phyloP scores from a whole-genome alignment of 1,140 invertebrate species.

The Muscidifurax raptorellus region DNA sequence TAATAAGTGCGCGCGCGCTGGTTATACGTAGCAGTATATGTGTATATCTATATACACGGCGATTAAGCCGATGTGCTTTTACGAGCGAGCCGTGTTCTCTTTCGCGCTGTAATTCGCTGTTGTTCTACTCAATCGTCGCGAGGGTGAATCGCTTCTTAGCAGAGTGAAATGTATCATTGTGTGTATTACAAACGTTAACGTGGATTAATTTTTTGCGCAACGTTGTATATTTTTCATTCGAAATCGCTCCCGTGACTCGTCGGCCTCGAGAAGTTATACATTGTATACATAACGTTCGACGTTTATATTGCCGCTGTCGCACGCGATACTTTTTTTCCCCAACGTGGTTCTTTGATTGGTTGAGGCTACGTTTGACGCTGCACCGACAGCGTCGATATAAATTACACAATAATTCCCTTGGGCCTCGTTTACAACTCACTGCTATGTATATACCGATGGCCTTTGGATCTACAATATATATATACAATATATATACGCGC shows the following conservation, averaged over 20 bases:
- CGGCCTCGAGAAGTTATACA: not conserved
- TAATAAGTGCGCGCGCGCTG: conserved; percentile 28
- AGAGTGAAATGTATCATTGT: not conserved
- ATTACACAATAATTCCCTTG: conserved; percentile 5
- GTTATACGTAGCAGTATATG: not conserved
- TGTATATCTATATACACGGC: not conserved
- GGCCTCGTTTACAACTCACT: not conserved
- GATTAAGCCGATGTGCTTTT: not conserved
- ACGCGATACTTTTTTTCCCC: not conserved
- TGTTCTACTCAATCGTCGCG: not conserved
- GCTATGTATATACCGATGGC: not conserved
- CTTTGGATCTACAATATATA: too few species aligned
- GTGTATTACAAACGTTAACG: too few species aligned
- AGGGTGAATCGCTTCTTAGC: not conserved
- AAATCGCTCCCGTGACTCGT: not conserved
- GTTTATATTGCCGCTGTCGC: not conserved
- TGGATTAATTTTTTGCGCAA: too few species aligned
- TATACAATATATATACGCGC: too few species aligned
- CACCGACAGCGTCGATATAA: not conserved
- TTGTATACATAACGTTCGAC: not conserved
- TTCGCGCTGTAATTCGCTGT: not conserved
- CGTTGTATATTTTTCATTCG: too few species aligned
- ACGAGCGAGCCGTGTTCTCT: not conserved
- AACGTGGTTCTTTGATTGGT: not conserved
- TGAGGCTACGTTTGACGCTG: not conserved